Conservation (phyloP, 2,888 invertebrate species). For the Machimus rusticus region DNA sequence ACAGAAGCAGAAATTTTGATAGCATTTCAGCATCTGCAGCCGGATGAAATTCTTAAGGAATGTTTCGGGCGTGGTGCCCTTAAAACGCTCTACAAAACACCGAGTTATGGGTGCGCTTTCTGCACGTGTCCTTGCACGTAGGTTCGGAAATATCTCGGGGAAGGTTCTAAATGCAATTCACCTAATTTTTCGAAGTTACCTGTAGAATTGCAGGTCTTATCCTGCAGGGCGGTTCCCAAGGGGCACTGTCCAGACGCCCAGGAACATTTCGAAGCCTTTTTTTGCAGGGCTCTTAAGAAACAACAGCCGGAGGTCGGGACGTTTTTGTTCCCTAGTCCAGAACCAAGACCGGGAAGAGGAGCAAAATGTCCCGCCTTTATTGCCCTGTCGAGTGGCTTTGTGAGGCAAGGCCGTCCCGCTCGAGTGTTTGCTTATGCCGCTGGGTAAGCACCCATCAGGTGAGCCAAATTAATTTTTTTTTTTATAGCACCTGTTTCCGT, state of each 20-base stretch:
- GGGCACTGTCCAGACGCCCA: not conserved
- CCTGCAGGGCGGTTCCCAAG: not conserved
- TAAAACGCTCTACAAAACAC: not conserved
- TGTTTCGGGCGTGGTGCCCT: not conserved
- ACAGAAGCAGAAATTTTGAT: not conserved
- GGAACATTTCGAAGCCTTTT: not conserved
- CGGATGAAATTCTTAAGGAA: not conserved
- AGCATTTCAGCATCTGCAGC: not conserved
- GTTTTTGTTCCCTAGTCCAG: not conserved
- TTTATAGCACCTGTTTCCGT: slow-evolving; percentile 23
- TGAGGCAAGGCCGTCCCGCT: not conserved
- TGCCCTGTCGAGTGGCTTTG: not conserved
- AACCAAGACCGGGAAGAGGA: not conserved
- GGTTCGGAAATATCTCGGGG: not conserved
- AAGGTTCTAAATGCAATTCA: not conserved
- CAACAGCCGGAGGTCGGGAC: not conserved
- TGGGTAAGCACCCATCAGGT: slow-evolving; percentile 28
- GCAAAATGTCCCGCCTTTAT: not conserved
- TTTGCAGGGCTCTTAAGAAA: not conserved
- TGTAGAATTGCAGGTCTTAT: not conserved
- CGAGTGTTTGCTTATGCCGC: not conserved
- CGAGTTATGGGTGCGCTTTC: not conserved
- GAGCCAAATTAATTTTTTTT: slow-evolving; percentile 30
- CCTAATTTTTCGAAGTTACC: not conserved
- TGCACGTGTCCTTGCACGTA: not conserved